phyloP scores from a whole-genome alignment of 2,113 vertebrate species.

The Sceloporus tristichus region DNA sequence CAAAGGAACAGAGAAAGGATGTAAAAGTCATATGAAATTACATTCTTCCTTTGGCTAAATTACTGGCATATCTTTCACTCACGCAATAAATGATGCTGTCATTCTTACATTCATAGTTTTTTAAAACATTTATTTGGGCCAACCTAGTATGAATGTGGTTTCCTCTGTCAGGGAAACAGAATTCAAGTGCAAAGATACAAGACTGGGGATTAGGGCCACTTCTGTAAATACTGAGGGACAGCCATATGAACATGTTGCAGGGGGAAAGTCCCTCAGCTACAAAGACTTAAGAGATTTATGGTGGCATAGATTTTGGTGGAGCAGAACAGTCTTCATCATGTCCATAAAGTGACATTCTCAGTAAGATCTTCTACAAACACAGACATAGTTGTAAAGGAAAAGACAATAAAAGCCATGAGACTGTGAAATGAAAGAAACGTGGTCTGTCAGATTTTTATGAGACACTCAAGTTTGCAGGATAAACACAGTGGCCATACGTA shows the following conservation, averaged over 20 bases:
- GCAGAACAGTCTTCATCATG: neutral
- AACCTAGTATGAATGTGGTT: neutral
- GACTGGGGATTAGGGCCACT: neutral
- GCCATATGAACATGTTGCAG: neutral
- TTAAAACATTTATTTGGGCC: neutral
- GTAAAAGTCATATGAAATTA: constrained; percentile 9
- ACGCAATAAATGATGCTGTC: neutral
- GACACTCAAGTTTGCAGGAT: neutral
- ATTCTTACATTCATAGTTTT: constrained; percentile 38
- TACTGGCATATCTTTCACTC: neutral
- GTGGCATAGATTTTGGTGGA: neutral
- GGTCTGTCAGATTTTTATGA: neutral
- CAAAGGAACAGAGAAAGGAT: constrained; percentile 26
- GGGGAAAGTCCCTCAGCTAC: neutral
- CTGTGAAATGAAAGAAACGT: neutral
- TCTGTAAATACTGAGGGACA: constrained; percentile 23
- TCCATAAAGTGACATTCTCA: neutral
- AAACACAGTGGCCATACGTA: neutral
- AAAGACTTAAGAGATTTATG: constrained; percentile 1
- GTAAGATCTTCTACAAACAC: neutral
- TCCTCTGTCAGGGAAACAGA: neutral
- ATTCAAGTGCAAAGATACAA: constrained; percentile 28
- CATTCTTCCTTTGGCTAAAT: neutral
- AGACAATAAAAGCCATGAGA: neutral
- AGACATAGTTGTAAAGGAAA: neutral